Conservation (phyloP, 2,797 vertebrate species). For the Anabacerthia variegaticeps region DNA sequence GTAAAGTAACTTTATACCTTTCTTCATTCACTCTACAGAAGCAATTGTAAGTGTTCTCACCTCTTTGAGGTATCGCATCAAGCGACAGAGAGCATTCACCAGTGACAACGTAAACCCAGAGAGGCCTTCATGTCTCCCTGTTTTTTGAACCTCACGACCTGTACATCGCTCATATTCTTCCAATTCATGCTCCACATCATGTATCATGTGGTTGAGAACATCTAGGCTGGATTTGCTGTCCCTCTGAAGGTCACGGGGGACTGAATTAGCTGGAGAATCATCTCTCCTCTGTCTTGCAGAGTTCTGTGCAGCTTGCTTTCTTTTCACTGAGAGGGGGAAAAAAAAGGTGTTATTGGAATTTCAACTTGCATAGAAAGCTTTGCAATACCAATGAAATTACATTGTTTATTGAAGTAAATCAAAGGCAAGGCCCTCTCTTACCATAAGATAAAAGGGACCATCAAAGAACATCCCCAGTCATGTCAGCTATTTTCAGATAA, state of each 20-base stretch:
- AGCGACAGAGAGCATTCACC: slow-evolving; percentile 84
- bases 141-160: slow-evolving; percentile 60
- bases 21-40: not conserved
- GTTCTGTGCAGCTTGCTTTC: slow-evolving; percentile 37
- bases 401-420: not conserved
- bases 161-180: slow-evolving; percentile 76
- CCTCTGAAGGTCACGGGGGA: slow-evolving; percentile 62
- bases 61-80: slow-evolving; percentile 86
- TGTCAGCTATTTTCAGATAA: not conserved
- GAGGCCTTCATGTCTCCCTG: slow-evolving; percentile 75
- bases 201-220: slow-evolving; percentile 85
- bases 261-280: slow-evolving; percentile 1
- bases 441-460: not conserved
- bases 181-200: slow-evolving; percentile 86
- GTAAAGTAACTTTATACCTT: not conserved
- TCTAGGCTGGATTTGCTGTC: slow-evolving; percentile 81
- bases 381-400: not conserved
- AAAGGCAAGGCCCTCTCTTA: not conserved
- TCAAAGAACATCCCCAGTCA: not conserved
- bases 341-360: not conserved
- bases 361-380: not conserved
- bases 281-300: slow-evolving; percentile 32
- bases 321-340: slow-evolving; percentile 56
- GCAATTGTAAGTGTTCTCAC: slow-evolving; percentile 69
- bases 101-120: slow-evolving; percentile 89